phyloP scores from a whole-genome alignment of 2,888 invertebrate genomes.

The Drosophila prolongata region DNA sequence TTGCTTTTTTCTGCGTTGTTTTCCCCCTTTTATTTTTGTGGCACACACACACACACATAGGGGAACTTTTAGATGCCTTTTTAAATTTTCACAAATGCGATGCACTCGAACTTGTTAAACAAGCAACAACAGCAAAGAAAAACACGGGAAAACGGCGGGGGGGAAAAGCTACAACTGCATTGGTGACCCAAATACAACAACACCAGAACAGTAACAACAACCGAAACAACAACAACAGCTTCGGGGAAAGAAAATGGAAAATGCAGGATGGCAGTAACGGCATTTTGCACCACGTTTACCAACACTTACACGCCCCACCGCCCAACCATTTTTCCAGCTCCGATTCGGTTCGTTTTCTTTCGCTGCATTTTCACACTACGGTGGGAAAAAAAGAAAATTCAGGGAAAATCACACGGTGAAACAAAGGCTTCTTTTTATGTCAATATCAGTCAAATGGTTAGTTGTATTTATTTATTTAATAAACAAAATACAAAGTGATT shows the following conservation, averaged over 20 bases:
- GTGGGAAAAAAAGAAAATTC: conserved; percentile 23
- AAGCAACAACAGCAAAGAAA: conserved; percentile 38
- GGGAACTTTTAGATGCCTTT: conserved; percentile 60
- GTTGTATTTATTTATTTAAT: no score
- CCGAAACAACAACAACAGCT: conserved; percentile 27
- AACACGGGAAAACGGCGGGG: conserved; percentile 8
- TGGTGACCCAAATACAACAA: conserved; percentile 64
- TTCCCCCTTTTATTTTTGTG: conserved; percentile 30
- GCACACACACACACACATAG: conserved; percentile 31
- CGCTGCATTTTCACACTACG: conserved; percentile 58
- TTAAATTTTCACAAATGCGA: conserved; percentile 73
- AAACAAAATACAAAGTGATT: no score
- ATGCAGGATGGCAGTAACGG: conserved; percentile 46
- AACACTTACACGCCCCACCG: conserved; percentile 67
- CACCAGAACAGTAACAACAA: conserved; percentile 26
- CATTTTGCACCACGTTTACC: conserved; percentile 70
- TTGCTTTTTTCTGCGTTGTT: conserved; percentile 9
- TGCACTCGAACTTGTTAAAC: conserved; percentile 77
- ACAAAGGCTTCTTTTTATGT: not conserved
- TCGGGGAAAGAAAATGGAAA: conserved; percentile 35
- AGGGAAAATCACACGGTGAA: not conserved
- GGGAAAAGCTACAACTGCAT: conserved; percentile 40
- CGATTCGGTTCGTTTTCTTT: conserved; percentile 44
- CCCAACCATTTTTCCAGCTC: conserved; percentile 38
- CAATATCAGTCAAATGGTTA: no score